Base-by-base conservation (phyloP, 2,113 vertebrate genomes). In the Mormyrus lacerda region DNA sequence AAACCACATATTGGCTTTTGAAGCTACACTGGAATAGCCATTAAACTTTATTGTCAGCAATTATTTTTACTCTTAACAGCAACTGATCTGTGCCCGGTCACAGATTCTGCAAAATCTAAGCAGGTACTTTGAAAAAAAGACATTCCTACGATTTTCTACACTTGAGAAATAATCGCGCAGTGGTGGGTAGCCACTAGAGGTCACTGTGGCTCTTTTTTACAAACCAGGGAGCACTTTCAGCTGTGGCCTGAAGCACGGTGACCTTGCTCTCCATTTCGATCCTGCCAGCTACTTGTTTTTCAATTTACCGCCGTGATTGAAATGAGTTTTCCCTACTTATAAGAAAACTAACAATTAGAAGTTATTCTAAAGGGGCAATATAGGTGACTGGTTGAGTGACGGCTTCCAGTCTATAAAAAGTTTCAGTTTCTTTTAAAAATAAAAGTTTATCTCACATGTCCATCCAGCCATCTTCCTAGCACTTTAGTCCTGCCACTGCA, bases 161-260 rank as follows among this genome's bases (percentile, higher is more conserved):
- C 13, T 51, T 47, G 83, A 53, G 61, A 51, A 45, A 48, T 50
- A 42, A 24, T 44, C n/a, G 47, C 5, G 48, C 13, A 4, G 47
- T 45, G 5, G 82, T 89, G 17, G 47, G 89, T 89, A 1, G 91
- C 96, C 97, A 95, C 97, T 95, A 97, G 98, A 96, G 97, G 95
- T 96, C 97, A 97, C 96, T 96, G 94, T 97, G 97, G 96, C 89
- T 95, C 96, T 93, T 95, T 90, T 90, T 92, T 96, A 94, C 91
- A 91, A 90, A 45, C 89, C 17, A 4, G 89, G 0, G 39, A 11
- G 35, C 42, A 2, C 65, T 65, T 86, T 45, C 84, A 86, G 88
- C 58, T 19, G 27, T 87, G 88, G 19, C 89, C 90, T 86, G 87
- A 82, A 3, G 35, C 89, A 92, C 85, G 90, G 82, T 91, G 90